Evolutionary conservation across 53 echinoderm and acorn worm species (phyloP).

Genomic region (Patiria pectinifera): DNA sequence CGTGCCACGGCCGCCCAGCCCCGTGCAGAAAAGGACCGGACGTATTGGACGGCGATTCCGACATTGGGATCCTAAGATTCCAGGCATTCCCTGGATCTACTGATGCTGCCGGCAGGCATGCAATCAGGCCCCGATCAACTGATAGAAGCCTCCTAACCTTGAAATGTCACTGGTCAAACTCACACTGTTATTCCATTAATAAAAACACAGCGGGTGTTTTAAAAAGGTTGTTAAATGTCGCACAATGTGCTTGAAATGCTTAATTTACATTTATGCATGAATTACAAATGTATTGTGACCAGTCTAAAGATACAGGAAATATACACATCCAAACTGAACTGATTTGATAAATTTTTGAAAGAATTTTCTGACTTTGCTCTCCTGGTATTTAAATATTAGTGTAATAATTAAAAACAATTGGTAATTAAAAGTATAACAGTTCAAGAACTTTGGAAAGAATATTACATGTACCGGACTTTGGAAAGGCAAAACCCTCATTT

Average conservation of each 20-base stretch:
- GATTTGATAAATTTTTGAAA: too few species aligned
- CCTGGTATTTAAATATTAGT: too few species aligned
- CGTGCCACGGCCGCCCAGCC: neutral
- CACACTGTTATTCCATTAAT: neutral
- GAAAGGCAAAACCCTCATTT: too few species aligned
- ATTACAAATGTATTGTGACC: too few species aligned
- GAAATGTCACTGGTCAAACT: neutral
- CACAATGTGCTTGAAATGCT: neutral
- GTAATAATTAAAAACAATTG: too few species aligned
- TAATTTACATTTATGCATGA: too few species aligned
- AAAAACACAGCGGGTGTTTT: neutral
- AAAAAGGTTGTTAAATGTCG: neutral
- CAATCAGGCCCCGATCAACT: neutral
- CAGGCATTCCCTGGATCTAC: neutral
- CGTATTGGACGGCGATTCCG: neutral
- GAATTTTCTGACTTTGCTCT: too few species aligned
- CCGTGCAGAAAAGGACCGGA: neutral
- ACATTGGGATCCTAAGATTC: neutral
- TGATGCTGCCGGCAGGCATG: neutral
- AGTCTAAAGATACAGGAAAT: too few species aligned
- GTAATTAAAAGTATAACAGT: too few species aligned
- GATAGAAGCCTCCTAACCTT: neutral
- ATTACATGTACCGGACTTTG: too few species aligned
- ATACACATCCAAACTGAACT: too few species aligned
- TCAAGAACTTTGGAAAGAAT: too few species aligned